A percentile compares a stretch with the other conserved stretches of the same genome.
Conservation (phyloP, 2,113 vertebrate genomes). For the Mormyrus iriodes region DNA sequence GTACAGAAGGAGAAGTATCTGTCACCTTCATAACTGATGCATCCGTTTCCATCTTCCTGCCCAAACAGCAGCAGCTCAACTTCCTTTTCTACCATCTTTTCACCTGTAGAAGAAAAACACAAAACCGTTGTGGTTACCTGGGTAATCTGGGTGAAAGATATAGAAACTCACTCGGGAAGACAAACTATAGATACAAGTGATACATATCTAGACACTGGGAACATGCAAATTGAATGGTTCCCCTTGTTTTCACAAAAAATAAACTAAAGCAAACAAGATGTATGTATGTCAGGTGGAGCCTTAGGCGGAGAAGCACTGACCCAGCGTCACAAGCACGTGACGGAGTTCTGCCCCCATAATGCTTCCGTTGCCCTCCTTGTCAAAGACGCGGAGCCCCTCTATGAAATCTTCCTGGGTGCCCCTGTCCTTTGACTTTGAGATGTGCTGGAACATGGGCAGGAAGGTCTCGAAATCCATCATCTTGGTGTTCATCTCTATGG, state of each 20-base stretch:
- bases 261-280: background rate
- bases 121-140: background rate
- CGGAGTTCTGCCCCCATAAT: slow-evolving; percentile 73
- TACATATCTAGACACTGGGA: background rate
- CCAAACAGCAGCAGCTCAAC: slow-evolving; percentile 75
- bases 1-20: no score
- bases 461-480: slow-evolving; percentile 80
- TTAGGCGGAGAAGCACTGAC: slow-evolving; percentile 36
- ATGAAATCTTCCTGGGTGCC: slow-evolving; percentile 73
- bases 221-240: background rate
- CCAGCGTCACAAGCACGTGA: slow-evolving; percentile 74
- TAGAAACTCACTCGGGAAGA: background rate
- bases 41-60: slow-evolving; percentile 78
- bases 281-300: background rate
- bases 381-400: slow-evolving; percentile 71
- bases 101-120: slow-evolving; percentile 54
- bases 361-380: slow-evolving; percentile 68
- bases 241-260: background rate
- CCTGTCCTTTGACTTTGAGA: slow-evolving; percentile 72
- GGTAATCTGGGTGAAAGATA: background rate
- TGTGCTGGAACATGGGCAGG: slow-evolving; percentile 78
- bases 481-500: slow-evolving; percentile 71
- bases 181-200: background rate
- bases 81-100: slow-evolving; percentile 71
- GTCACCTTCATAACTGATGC: slow-evolving; percentile 79